phyloP scores from a whole-genome alignment of 2,113 vertebrate genomes.

The Dasyornis broadbenti region DNA sequence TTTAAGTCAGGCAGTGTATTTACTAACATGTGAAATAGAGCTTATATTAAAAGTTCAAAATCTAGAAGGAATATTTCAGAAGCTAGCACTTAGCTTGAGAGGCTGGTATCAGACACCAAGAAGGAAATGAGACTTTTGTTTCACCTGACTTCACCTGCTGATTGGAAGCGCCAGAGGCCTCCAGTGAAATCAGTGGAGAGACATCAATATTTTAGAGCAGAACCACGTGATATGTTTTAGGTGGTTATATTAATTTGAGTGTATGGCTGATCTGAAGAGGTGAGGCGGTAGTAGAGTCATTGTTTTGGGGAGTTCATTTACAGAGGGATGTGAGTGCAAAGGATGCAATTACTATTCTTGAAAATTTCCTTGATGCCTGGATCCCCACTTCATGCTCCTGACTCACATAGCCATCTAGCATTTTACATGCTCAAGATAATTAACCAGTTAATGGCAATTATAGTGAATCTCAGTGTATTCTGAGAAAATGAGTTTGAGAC shows the following conservation, averaged over 20 bases:
- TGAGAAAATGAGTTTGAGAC: not conserved
- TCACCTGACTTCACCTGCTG: not conserved
- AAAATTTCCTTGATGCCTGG: not conserved
- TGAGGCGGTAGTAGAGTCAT: not conserved
- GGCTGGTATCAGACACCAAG: not conserved
- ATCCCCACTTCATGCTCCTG: not conserved
- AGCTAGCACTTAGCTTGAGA: not conserved
- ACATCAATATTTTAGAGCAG: not conserved
- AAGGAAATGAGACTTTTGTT: not conserved
- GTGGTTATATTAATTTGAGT: not conserved
- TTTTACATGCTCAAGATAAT: not conserved
- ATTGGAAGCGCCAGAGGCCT: not conserved
- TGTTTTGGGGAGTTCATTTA: not conserved
- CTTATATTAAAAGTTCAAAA: not conserved
- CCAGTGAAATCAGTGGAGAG: not conserved
- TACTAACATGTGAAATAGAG: not conserved
- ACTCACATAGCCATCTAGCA: not conserved
- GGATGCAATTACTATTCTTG: not conserved
- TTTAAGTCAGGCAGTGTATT: not conserved
- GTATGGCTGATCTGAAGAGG: not conserved
- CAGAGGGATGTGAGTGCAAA: not conserved
- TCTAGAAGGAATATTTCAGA: not conserved
- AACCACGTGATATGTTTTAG: not conserved
- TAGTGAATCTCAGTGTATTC: not conserved
- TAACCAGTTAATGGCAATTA: not conserved